Base-by-base conservation (phyloP, 2,797 vertebrate species). In the Stomatorhinus walkeri region DNA sequence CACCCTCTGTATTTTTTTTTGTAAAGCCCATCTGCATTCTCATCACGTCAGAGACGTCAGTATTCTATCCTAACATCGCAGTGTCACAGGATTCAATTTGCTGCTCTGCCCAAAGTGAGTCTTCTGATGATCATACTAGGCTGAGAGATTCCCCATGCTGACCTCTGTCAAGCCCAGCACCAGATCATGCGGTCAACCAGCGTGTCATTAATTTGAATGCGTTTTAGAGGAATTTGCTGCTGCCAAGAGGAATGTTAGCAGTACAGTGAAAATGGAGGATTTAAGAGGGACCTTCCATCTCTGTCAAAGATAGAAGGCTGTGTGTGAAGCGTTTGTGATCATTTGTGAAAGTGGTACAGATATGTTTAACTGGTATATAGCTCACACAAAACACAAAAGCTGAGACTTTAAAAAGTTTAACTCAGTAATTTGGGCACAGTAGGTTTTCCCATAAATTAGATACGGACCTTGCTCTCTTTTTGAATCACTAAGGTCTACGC, bases 121-220 rank as follows among this genome's bases (percentile, higher is more conserved):
- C 19, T 7, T 24, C 40, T 19, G 52, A 56, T 40, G 52, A n/a
- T 56, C 48, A 24, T 46, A 28, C 7, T 10, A 51, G 79, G 32
- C 83, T 83, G 76, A 68, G 84, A 87, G 61, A 59, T 76, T 54
- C 61, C 64, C 54, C 4, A 12, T 36, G 46, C 85, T 89, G 51
- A 87, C 88, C 88, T 49, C 24, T 52, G 8, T 52, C 84, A 48
- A 56, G 52, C 48, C 24, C 24, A 19, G 28, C 9, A n/a, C 59
- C 19, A 5, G 40, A 54, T 87, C 28, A 51, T 28, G 36, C 83
- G 9, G 84, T 16, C 49, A 24, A 8, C 48, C 85, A 6, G 28
- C n/a, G 3, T 72, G 88, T 85, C 28, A 46, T 76, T 86, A 22
- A 24, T 68, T 87, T 79, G 32, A 43, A 79, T 8, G 72, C 6